Percentiles rank a stretch among this genome's conserved stretches.
Evolutionary conservation across 2,797 vertebrate species (phyloP).

Genomic region (Gobio occitaniae): DNA sequence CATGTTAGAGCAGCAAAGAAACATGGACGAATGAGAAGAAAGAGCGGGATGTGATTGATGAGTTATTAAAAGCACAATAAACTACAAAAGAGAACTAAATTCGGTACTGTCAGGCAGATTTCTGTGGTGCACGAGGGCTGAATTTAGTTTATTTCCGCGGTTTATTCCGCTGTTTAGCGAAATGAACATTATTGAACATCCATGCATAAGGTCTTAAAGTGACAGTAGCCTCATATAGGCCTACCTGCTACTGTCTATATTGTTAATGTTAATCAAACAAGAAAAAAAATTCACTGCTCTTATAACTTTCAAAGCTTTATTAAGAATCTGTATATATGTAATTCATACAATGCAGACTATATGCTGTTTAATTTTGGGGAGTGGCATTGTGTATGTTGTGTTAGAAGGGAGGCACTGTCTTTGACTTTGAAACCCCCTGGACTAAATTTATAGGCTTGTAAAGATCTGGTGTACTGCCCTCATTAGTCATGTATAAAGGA

Average conservation of each 20-base stretch:
- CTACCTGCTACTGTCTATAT: neutral
- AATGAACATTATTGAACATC: neutral
- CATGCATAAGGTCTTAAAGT: neutral
- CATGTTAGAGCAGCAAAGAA: neutral
- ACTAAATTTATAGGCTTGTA: neutral
- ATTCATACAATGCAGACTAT: no score
- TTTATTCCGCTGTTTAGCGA: neutral
- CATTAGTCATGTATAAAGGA: conserved; percentile 18
- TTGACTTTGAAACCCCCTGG: neutral
- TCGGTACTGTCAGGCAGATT: neutral
- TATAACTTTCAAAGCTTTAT: neutral
- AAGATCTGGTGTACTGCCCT: neutral
- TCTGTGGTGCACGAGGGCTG: no score
- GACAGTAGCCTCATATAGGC: neutral
- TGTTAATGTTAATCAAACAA: neutral
- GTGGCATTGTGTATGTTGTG: neutral
- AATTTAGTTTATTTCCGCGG: neutral
- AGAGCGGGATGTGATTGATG: neutral
- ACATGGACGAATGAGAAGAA: neutral
- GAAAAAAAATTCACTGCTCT: neutral
- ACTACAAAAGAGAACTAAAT: neutral
- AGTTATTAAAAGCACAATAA: neutral
- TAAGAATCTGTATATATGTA: neutral
- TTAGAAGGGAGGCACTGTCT: neutral
- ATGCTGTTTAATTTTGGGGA: no score